These are phyloP conservation scores for Drosophila grimshawi DNA, from an alignment of 1,140 invertebrate species.

Conservation along the genomic window DNA sequence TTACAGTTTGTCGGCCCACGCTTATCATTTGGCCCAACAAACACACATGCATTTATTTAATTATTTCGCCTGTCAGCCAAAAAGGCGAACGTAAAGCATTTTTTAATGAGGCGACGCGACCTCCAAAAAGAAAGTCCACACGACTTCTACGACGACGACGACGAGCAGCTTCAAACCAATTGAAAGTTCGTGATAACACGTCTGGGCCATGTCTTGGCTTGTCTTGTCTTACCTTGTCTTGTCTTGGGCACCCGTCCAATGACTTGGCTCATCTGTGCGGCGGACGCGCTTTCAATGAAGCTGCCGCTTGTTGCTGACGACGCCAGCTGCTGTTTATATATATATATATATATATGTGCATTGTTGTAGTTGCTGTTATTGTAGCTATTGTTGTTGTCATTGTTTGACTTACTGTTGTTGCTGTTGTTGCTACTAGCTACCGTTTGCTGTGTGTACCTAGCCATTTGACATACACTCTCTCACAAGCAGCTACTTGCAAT, in stretches of 20 bases:
- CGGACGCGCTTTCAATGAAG: constrained; percentile 26
- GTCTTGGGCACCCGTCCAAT: constrained; percentile 30
- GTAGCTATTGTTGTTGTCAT: constrained; percentile 34
- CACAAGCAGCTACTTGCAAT: constrained; percentile 8
- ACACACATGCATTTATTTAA: constrained; percentile 56
- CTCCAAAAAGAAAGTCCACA: constrained; percentile 72
- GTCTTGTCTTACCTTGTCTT: constrained; percentile 12
- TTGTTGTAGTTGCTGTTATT: constrained; percentile 45
- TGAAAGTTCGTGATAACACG: constrained; percentile 72
- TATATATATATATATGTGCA: neutral
- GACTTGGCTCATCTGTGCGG: constrained; percentile 66
- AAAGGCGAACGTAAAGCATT: constrained; percentile 62
- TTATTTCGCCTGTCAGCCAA: constrained; percentile 76
- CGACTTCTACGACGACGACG: constrained; percentile 35
- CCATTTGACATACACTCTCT: constrained; percentile 12
- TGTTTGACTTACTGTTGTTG: constrained; percentile 36
- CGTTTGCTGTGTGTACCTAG: constrained; percentile 44
- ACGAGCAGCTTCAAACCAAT: constrained; percentile 33
- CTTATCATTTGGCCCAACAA: constrained; percentile 61
- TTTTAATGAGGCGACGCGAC: constrained; percentile 67
- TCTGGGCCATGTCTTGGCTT: constrained; percentile 52
- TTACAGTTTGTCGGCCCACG: constrained; percentile 65
- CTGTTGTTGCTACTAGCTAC: constrained; percentile 54
- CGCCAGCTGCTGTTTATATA: constrained; percentile 4
- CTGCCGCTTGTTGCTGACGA: constrained; percentile 20